Evolutionary conservation across 2,113 vertebrate genomes (phyloP), one percentile per base, ranked within the genome.

Genomic region (Camelus dromedarius): DNA sequence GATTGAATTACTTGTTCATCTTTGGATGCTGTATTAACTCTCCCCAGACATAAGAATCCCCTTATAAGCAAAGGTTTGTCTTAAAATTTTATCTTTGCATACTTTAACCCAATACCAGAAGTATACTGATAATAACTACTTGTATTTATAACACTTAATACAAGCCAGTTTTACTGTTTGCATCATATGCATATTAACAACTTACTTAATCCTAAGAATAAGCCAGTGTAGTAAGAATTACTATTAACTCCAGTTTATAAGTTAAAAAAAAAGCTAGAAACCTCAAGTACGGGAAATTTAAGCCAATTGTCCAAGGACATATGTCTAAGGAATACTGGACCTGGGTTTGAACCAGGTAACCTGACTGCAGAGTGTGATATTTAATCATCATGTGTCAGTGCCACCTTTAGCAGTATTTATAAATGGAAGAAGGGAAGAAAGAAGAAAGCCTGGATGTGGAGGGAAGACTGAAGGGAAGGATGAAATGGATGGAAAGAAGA

Each of bases 1-100:
- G 91, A 58, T 89, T 69, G n/a, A 96, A 94, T 94, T 89, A 52
- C 73, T 84, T 96, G 32, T 19, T 96, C 70, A 79, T 97, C 60
- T 94, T 90, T 82, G 54, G 19, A 84, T 50, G 18, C 4, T 96
- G 4, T 62, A 73, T 66, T 91, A 62, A 90, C 30, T 85, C 9
- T 83, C 35, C 54, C 11, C 19, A 95, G 60, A 69, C 9, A 91
- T 11, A 82, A 91, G 66, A 84, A 82, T 77, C 11, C 3, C 13
- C 15, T 46, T 64, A 73, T 48, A 87, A 95, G 4, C 7, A 90
- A 94, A 10, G 8, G 1, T 26, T 75, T 75, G 18, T 72, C 67
- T 79, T 77, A 90, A 81, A 88, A 83, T 81, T 89, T 5, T 85
- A 79, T 87, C 58, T 70, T 93, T 84, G 20, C 20, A 54, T 62